phyloP scores from a whole-genome alignment of 1,140 invertebrate genomes.

The Eriosoma lanigerum region DNA sequence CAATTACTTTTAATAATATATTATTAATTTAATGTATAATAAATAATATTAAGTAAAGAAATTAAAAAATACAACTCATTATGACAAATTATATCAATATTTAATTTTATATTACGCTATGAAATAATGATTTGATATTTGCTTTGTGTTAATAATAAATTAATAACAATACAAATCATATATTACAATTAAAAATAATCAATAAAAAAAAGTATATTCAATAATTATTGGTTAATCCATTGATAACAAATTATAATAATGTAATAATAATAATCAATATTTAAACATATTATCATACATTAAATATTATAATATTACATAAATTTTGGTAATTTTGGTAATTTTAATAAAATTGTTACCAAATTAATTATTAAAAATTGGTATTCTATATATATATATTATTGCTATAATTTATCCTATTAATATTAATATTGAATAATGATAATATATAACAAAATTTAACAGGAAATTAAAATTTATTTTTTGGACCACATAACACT shows the following conservation, averaged over 20 bases:
- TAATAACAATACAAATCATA: slow-evolving; percentile 32
- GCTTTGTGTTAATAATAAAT: too few species aligned
- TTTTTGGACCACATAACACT: slow-evolving; percentile 32
- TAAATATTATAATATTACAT: slow-evolving; percentile 1
- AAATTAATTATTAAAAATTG: too few species aligned
- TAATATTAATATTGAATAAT: background rate
- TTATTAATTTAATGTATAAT: background rate
- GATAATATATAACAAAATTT: slow-evolving; percentile 18
- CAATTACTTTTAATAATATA: slow-evolving; percentile 21
- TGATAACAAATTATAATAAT: too few species aligned
- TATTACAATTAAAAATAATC: slow-evolving; percentile 7
- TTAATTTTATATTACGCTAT: slow-evolving; percentile 16
- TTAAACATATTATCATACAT: too few species aligned
- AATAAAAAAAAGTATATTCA: background rate
- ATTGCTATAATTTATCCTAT: background rate
- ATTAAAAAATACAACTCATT: too few species aligned
- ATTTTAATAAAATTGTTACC: too few species aligned
- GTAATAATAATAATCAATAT: too few species aligned
- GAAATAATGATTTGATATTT: slow-evolving; percentile 31
- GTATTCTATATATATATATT: slow-evolving; percentile 1
- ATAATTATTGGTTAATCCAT: background rate
- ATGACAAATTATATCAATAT: background rate
- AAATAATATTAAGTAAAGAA: slow-evolving; percentile 4
- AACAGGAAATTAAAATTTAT: slow-evolving; percentile 23
- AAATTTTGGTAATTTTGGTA: background rate